Evolutionary conservation across 2,888 invertebrate species (phyloP), one percentile per base, ranked within the genome.

Genomic region (Frankliniella intonsa): DNA sequence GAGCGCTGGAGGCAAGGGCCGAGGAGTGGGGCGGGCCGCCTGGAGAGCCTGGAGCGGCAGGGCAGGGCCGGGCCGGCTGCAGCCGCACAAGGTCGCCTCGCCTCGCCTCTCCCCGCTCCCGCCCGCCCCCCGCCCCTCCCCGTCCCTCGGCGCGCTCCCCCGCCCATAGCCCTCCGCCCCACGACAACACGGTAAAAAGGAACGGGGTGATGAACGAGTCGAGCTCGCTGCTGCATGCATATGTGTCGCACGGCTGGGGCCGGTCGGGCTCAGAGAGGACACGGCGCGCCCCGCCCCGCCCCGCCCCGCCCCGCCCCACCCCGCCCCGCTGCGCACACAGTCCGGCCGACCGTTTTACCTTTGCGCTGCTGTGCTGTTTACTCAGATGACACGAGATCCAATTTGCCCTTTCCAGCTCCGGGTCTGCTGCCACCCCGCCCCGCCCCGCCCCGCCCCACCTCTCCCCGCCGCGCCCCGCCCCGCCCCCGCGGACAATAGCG

Each of bases 1-100:
- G 38, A 38, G 38, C 38, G 38, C 38, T 38, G 38, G 38, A 38
- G 38, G 38, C 38, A 62, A 7, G 62, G 62, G 62, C 62, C 17
- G 62, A n/a, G 5, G 62, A n/a, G 19, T 17, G 62, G 62, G 12
- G 12, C n/a, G 62, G 55, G 55, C 55, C 55, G 62, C 38, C 62
- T 62, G 62, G 62, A 10, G 62, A 17, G 19, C 19, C 62, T 62
- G 62, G 62, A 62, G 62, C 62, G 19, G 38, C 38, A 38, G 38
- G 38, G 38, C 38, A 38, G 38, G 38, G 38, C 38, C 2, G 38
- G 38, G 55, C 55, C 14, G 62, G 62, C 62, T 17, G 17, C 62
- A 38, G 62, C 62, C n/a, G 62, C 62, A 38, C 38, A 62, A 62
- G 62, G 62, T 62, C 62, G 62, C n/a, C 62, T 62, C 62, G 62